Base-by-base conservation (phyloP, 2,888 invertebrate species). In the Cordylochernes scorpioides region DNA sequence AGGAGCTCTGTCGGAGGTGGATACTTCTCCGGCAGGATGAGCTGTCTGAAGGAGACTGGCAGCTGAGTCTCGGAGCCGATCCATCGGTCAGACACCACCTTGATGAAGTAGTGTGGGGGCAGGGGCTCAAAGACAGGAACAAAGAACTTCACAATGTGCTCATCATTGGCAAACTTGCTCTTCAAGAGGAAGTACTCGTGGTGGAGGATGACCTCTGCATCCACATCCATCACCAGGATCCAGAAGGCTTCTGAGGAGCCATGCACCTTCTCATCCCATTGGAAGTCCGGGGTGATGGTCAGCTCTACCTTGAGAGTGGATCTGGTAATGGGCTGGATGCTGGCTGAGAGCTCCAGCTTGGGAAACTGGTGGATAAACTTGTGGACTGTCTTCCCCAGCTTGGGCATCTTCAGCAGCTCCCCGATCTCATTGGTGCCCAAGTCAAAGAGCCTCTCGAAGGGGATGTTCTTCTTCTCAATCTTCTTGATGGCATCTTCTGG, bases 81-180 rank as follows among this genome's bases (percentile, higher is more conserved):
- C 61, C 61, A 63, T 25, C 55, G 46, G 44, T 62, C 62, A 5
- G 60, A 60, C 7, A 61, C 53, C 3, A 61, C 54, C 37, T 62
- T 51, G 19, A 99, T 63, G 54, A 91, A 97, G 57, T 97, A 97
- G 52, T 94, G 91, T 0, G 97, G 97, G 2, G 94, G 91, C 30
- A 97, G 58, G 0, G 97, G 97, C 49, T 99, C 97, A 53, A 88
- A 94, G 16, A 99, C 78, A 0, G 97, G 94, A 26, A 97, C 91
- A 52, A 86, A 94, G 55, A 97, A 84, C 57, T 94, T 94, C 2
- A 99, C 71, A 16, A 73, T 63, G 52, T 97, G 97, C 49, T 94
- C 94, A 49, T 97, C 94, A 41, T 66, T 64, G 30, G 72, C 68
- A 55, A 86, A 97, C 54, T 86, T 88, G 34, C 80, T 67, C 54